Evolutionary conservation across 1,140 invertebrate species (phyloP).

Genomic region (Metaphire vulgaris): DNA sequence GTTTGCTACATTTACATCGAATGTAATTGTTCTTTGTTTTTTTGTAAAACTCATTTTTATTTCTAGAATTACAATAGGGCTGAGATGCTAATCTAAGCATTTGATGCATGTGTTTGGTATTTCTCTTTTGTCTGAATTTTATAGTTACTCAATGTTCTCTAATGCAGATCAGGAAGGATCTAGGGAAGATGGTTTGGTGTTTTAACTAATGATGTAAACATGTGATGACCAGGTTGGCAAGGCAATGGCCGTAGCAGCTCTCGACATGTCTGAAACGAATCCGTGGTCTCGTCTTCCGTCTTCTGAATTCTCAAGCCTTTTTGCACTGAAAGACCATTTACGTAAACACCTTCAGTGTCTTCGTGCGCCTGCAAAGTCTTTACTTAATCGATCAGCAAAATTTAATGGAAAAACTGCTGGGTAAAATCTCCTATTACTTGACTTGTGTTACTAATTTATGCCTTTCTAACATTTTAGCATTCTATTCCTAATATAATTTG

Average conservation of each 20-base stretch:
- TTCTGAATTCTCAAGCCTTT: conserved; percentile 68
- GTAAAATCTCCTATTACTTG: not conserved
- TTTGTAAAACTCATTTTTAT: too few species aligned
- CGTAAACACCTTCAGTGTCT: conserved; percentile 48
- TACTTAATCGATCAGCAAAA: not conserved
- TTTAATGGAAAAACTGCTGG: not conserved
- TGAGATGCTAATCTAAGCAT: too few species aligned
- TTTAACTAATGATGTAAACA: too few species aligned
- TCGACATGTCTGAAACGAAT: conserved; percentile 70
- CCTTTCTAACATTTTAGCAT: not conserved
- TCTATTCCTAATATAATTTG: not conserved
- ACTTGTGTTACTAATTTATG: not conserved
- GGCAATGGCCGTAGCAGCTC: conserved; percentile 69
- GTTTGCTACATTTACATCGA: too few species aligned
- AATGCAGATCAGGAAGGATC: too few species aligned
- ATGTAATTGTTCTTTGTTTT: too few species aligned
- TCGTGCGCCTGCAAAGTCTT: conserved; percentile 35
- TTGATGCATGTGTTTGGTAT: too few species aligned
- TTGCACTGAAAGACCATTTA: conserved; percentile 65
- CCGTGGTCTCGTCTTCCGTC: conserved; percentile 69
- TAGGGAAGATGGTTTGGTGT: too few species aligned
- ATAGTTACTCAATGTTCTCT: too few species aligned
- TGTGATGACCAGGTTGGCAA: conserved; percentile 75
- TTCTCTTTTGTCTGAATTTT: too few species aligned
- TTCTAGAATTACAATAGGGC: too few species aligned